Percentiles rank a stretch among this genome's conserved stretches.
Conservation (phyloP, 2,113 vertebrate genomes). For the Toxotes jaculatrix region DNA sequence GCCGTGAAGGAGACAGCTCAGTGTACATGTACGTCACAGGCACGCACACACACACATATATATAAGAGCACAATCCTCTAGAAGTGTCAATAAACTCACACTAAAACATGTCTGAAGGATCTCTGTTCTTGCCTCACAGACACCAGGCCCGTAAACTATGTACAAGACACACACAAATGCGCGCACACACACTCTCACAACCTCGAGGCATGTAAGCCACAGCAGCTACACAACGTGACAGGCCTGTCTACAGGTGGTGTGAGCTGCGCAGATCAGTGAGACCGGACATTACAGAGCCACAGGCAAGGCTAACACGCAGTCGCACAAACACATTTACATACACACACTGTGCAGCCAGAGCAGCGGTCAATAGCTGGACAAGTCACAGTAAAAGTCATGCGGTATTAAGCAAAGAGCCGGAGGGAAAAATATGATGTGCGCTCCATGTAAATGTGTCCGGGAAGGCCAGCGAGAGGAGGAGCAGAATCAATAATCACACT, state of each 20-base stretch:
- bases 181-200: conserved; percentile 11
- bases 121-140: conserved; percentile 7
- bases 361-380: conserved; percentile 17
- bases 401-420: conserved; percentile 34
- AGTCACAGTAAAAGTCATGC: conserved; percentile 41
- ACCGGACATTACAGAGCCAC: conserved; percentile 54
- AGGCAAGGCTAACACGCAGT: conserved; percentile 47
- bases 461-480: conserved; percentile 42
- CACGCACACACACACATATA: background rate
- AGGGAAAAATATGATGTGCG: conserved; percentile 34
- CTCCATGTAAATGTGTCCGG: conserved; percentile 42
- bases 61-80: background rate
- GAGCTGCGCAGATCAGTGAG: conserved; percentile 56
- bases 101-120: background rate
- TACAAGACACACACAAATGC: background rate
- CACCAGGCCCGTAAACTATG: background rate
- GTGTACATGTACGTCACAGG: background rate
- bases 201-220: conserved; percentile 60
- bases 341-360: conserved; percentile 2
- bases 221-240: conserved; percentile 61
- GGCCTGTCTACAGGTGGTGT: conserved; percentile 64
- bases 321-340: conserved; percentile 17
- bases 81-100: background rate
- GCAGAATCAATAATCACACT: conserved; percentile 53
- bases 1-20: conserved; percentile 1